A percentile compares a stretch with the other conserved stretches of the same genome.
phyloP scores from a whole-genome alignment of 2,797 vertebrate genomes.

The Eupleurogrammus muticus region DNA sequence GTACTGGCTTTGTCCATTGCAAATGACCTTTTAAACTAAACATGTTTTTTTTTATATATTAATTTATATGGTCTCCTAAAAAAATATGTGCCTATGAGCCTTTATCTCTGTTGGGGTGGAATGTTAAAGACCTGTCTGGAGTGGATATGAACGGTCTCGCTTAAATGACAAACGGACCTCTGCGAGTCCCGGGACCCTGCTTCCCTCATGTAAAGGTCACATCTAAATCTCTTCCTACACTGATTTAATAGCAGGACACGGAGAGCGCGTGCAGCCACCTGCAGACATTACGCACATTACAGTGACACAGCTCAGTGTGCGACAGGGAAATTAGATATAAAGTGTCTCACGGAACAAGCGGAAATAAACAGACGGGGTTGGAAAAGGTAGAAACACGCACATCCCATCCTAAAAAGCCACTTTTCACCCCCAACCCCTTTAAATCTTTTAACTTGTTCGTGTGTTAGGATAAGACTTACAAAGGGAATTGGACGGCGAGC shows the following conservation, averaged over 20 bases:
- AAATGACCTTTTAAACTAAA: background rate
- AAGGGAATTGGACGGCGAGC: background rate
- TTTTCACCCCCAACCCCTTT: background rate
- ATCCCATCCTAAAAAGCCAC: too few relatives aligned
- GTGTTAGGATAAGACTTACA: background rate
- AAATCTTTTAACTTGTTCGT: background rate
- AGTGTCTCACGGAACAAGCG: background rate
- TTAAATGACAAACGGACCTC: constrained; percentile 31
- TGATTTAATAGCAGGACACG: constrained; percentile 33
- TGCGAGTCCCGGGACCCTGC: background rate
- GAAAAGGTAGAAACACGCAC: too few relatives aligned
- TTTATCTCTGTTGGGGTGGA: background rate
- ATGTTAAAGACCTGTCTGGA: constrained; percentile 24
- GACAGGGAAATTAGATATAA: background rate
- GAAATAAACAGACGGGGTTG: too few relatives aligned
- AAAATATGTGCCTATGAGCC: background rate
- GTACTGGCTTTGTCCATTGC: background rate
- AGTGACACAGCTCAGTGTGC: constrained; percentile 4
- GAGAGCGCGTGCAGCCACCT: background rate
- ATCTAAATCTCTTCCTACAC: constrained; percentile 30
- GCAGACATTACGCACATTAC: constrained; percentile 14
- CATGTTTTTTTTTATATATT: background rate
- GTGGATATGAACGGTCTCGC: constrained; percentile 26
- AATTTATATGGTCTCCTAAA: background rate
- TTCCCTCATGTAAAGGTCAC: constrained; percentile 41